Evolutionary conservation across 1,140 invertebrate genomes (phyloP), one percentile per base, ranked within the genome.

Genomic region (Dufourea novaeangliae): DNA sequence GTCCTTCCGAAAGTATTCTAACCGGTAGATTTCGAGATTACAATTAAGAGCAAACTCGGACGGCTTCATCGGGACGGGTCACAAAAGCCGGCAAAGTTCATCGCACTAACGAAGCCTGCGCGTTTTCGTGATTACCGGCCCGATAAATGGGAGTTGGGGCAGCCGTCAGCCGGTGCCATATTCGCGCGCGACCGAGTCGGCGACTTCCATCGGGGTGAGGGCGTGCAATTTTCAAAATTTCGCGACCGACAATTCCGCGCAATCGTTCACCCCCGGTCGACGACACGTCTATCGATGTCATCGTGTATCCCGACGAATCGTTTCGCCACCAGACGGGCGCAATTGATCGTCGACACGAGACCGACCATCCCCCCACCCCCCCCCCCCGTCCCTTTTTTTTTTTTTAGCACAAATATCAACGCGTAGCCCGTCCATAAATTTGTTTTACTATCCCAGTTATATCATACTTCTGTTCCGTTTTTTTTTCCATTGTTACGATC

Each of bases 71-170:
- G 46, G 11, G 41, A 34, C 14, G 25, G n/a, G 41, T 52, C 37
- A 20, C 54, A 22, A 79, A 73, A 82, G 81, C 80, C 56, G 57
- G 64, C 70, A 56, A 79, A 83, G 82, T 84, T 84, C 76, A 79
- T 83, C 76, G 76, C 68, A 57, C 76, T 71, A 84, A 84, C 82
- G 76, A 83, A 78, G 75, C 78, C 64, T 61, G 69, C 59, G 63
- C 67, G 80, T 39, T 75, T 46, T 50, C 64, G 29, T 37, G 73
- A 75, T 75, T 75, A 75, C 32, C 52, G 37, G 29, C n/a, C 50
- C 56, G 79, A 66, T 52, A 82, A 82, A 64, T 72, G 62, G 68
- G 59, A 57, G 14, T 7, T 17, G 64, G 27, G 37, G 1, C 11
- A 11, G 27, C 57, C n/a, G 12, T 3, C n/a, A 34, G 61, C 37